phyloP scores from a whole-genome alignment of 2,797 vertebrate genomes.

The Esox lucius region DNA sequence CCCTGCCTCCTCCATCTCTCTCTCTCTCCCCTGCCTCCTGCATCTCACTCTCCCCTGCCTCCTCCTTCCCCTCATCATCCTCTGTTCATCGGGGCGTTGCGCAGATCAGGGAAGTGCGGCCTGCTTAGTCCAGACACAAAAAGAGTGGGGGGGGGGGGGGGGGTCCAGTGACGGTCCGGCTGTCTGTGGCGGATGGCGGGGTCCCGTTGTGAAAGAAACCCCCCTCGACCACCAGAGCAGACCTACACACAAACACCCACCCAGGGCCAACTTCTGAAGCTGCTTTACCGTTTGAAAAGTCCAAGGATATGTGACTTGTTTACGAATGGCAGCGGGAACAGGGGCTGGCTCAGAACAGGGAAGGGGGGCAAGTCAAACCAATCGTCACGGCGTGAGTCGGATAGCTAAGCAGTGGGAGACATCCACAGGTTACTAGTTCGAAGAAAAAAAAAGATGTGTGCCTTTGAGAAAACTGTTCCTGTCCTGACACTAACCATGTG shows the following conservation, averaged over 20 bases:
- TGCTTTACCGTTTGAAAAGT: constrained; percentile 44
- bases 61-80: constrained; percentile 26
- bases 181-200: background rate
- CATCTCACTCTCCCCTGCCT: constrained; percentile 8
- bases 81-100: constrained; percentile 45
- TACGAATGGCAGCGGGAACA: constrained; percentile 63
- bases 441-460: constrained; percentile 9
- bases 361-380: constrained; percentile 21
- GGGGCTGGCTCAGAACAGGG: constrained; percentile 35
- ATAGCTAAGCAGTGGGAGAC: background rate
- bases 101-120: constrained; percentile 56
- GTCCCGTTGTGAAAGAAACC: constrained; percentile 48
- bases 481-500: too few relatives aligned
- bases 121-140: constrained; percentile 55
- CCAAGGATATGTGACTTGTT: constrained; percentile 56
- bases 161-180: constrained; percentile 48
- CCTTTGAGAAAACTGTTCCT: background rate
- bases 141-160: constrained; percentile 22
- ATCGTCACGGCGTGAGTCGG: constrained; percentile 58
- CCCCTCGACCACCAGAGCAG: background rate
- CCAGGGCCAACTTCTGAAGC: background rate
- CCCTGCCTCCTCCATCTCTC: background rate
- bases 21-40: constrained; percentile 12
- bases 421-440: too few relatives aligned
- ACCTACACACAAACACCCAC: background rate